phyloP scores from a whole-genome alignment of 2,113 vertebrate species.

The Pluvianellus socialis region DNA sequence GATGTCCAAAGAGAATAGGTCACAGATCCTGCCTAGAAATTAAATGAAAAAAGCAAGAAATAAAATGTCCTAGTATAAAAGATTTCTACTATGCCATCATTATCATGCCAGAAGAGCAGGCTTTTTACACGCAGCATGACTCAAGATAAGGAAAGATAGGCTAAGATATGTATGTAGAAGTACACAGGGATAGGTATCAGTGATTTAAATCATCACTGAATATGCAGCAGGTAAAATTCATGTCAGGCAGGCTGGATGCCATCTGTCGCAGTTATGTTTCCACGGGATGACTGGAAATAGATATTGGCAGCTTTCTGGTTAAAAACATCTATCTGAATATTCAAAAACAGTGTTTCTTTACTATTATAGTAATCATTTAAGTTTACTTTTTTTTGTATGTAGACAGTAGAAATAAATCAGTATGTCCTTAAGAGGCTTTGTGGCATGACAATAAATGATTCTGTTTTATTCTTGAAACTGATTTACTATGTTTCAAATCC shows the following conservation, averaged over 20 bases:
- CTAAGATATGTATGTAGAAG: background rate
- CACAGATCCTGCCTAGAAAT: background rate
- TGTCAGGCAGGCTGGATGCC: background rate
- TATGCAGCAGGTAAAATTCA: conserved; percentile 30
- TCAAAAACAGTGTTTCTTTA: conserved; percentile 12
- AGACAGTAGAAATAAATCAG: conserved; percentile 30
- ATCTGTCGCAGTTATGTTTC: conserved; percentile 10
- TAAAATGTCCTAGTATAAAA: background rate
- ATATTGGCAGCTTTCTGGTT: conserved; percentile 1
- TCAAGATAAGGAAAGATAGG: background rate
- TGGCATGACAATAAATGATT: conserved; percentile 43
- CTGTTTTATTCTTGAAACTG: conserved; percentile 59
- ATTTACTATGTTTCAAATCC: conserved; percentile 70
- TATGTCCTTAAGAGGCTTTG: conserved; percentile 53
- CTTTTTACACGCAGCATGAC: background rate
- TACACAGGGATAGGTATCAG: background rate
- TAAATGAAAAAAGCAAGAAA: background rate
- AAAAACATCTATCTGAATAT: conserved; percentile 4
- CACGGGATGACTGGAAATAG: conserved; percentile 16
- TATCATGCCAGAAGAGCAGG: background rate
- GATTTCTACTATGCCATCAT: background rate
- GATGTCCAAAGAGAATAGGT: background rate
- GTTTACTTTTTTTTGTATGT: background rate
- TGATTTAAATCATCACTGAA: background rate
- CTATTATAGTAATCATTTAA: conserved; percentile 7